phyloP scores from a whole-genome alignment of 2,113 vertebrate genomes.

The Electrona antarctica region DNA sequence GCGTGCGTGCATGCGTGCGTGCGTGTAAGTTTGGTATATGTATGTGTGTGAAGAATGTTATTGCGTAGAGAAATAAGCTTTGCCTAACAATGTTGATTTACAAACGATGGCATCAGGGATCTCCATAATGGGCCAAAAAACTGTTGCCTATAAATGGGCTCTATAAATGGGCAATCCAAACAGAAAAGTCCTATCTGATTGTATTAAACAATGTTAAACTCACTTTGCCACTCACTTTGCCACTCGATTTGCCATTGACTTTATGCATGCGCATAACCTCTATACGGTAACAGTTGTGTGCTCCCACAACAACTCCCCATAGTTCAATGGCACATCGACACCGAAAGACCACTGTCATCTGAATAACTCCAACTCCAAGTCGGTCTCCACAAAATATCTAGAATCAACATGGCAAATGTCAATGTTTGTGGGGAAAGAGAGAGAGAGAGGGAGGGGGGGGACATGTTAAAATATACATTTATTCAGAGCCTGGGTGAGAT shows the following conservation, averaged over 20 bases:
- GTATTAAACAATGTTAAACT: no score
- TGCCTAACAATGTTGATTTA: no score
- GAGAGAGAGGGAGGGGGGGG: not conserved
- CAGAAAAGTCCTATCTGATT: no score
- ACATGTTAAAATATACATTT: slow-evolving; percentile 77
- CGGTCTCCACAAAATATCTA: slow-evolving; percentile 69
- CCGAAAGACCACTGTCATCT: slow-evolving; percentile 58
- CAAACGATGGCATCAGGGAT: no score
- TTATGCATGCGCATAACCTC: no score
- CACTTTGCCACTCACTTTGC: no score
- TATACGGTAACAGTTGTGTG: slow-evolving; percentile 2
- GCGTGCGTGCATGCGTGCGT: slow-evolving; percentile 14
- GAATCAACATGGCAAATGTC: slow-evolving; percentile 75
- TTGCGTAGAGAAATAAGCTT: no score
- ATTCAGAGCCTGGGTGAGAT: slow-evolving; percentile 76
- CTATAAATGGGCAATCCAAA: no score
- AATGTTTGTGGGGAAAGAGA: slow-evolving; percentile 68
- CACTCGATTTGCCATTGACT: no score
- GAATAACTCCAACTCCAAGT: slow-evolving; percentile 66
- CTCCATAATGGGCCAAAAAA: no score
- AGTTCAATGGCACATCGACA: slow-evolving; percentile 37
- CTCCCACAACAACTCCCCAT: slow-evolving; percentile 35
- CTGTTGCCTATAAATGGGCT: no score
- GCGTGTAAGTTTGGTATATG: not conserved
- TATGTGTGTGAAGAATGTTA: slow-evolving; percentile 4